phyloP scores from a whole-genome alignment of 2,113 vertebrate genomes.

The Chaenocephalus aceratus region DNA sequence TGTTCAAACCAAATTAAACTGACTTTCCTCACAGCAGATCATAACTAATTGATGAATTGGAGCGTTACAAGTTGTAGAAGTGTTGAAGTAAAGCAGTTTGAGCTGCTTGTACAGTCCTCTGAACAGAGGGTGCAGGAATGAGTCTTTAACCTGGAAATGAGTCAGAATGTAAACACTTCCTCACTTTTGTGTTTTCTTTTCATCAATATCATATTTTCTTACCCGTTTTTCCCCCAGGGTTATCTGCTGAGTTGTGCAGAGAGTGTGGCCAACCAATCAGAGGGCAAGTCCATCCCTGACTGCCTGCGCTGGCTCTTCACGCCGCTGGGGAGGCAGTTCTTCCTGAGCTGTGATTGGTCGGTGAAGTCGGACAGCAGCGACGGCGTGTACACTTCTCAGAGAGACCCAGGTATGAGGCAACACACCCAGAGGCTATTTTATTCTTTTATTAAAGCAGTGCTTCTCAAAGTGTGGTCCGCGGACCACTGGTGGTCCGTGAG shows the following conservation, averaged over 20 bases:
- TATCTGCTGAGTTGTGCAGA: constrained; percentile 93
- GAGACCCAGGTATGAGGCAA: constrained; percentile 88
- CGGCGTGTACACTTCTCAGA: constrained; percentile 90
- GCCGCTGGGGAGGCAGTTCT: constrained; percentile 94
- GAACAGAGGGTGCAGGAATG: no score
- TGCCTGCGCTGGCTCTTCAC: constrained; percentile 94
- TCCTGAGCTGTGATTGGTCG: constrained; percentile 95
- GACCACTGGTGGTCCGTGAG: no score
- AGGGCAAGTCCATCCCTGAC: constrained; percentile 88
- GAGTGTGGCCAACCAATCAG: constrained; percentile 83
- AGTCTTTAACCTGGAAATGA: no score
- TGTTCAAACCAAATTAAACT: not conserved
- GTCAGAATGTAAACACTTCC: no score
- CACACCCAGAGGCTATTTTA: no score
- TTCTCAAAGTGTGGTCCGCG: no score
- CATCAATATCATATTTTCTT: not conserved
- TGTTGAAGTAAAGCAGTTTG: not conserved
- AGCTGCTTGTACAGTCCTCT: not conserved
- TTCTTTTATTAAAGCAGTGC: not conserved
- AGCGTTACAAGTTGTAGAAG: not conserved
- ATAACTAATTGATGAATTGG: no score
- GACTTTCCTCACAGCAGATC: no score
- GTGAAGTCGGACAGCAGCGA: constrained; percentile 89
- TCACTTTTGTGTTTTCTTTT: constrained; percentile 26
- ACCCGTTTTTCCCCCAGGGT: constrained; percentile 78